Base-by-base conservation (phyloP, 2,113 vertebrate species). In the Lates calcarifer region DNA sequence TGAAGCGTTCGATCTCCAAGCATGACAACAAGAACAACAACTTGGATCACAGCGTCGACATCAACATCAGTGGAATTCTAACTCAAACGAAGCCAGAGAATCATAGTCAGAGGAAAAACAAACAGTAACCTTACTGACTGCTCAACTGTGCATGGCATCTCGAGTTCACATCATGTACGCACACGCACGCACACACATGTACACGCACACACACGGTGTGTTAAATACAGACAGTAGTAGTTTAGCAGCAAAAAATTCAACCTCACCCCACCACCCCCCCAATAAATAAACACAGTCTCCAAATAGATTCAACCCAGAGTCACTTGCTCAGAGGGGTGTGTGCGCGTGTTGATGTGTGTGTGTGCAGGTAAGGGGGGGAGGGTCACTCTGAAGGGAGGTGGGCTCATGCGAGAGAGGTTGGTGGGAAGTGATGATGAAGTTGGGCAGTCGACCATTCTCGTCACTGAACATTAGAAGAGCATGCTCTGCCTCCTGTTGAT, bases 141-240 rank as follows among this genome's bases (percentile, higher is more conserved):
- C 91, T 94, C 90, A 51, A 63, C 79, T 83, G 89, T 90, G 82
- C 83, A 70, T 39, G 95, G 96, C 93, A 95, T 96, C 96, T 81
- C 57, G 18, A 95, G 95, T 96, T 97, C 96, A 97, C 96, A 95
- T 95, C 95, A 94, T 93, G 93, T 75, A 56, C 53, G 79, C 79
- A 56, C 74, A 65, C 58, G n/a, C 77, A 58, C 58, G n/a, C 77
- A 58, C 60, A 20, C 72, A 67, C 55, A 53, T 20, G n/a, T 55
- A 61, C 64, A 78, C 55, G 70, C 82, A 75, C 78, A 68, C 81
- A 72, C 81, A 82, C 66, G 37, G 95, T 96, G 90, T 96, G 96
- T 97, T 97, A 97, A 96, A 96, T 96, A 96, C 95, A 97, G 95
- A 98, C 97, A 99, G 98, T 97, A 99, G 98, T 98, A 96, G 94